Base-by-base conservation (phyloP, 1,140 invertebrate genomes). In the Tribolium castaneum region DNA sequence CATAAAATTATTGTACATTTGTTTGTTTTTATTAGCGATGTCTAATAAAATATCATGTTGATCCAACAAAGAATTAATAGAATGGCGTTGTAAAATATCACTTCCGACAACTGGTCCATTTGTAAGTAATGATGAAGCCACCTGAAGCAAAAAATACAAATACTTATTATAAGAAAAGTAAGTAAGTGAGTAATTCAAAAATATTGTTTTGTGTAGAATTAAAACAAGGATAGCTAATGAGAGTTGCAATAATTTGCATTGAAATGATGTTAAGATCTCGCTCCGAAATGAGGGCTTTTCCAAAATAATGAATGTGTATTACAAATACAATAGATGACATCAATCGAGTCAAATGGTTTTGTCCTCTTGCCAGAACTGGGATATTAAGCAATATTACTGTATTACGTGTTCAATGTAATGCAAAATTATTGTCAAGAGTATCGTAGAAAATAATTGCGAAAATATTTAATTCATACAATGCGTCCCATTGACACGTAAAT, bases 11-110 rank as follows among this genome's bases (percentile, higher is more conserved):
- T 45, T n/a, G 39, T 45, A 9, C 39, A n/a, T 45, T 45, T 73
- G 54, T 76, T 77, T 59, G 54, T 78, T 34, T 6, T 13, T 75
- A 12, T 74, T 35, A 30, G 3, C 25, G 25, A 30, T 30, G 6
- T 30, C 25, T 39, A 80, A 70, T 12, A 83, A 71, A 52, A 83
- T 75, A 51, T 82, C 81, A 16, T 79, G 84, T 59, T 88, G 85
- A 30, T 87, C 86, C 76, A 89, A 78, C 51, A 89, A 83, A 7
- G 88, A 88, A 84, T 88, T 89, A 75, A 90, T 89, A 76, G 89
- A 88, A 82, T 88, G 87, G 72, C 85, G 85, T 50, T 89, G 88
- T 45, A 89, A 80, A 54, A 89, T 86, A 80, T 89, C 87, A 39
- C 87, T 81, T 12, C 73, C 66, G 39, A 71, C 66, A 35, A 77